Evolutionary conservation across 2,797 vertebrate species (phyloP), one percentile per base, ranked within the genome.

Genomic region (Oophaga sylvatica): DNA sequence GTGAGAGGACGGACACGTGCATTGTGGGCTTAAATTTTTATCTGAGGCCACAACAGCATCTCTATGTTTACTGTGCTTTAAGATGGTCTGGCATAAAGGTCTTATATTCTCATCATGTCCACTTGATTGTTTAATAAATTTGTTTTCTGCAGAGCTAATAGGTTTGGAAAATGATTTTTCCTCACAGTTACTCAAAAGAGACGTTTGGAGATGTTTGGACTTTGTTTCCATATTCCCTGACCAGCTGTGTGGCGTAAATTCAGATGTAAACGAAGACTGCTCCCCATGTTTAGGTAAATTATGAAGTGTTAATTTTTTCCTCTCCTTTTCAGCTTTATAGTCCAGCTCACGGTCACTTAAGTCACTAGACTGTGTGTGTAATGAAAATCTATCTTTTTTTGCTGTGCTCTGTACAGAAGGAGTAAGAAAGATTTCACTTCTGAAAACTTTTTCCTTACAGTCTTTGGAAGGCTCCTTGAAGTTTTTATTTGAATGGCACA

Each of bases 341-440:
- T 97, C 97, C 91, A 96, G 95, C 0, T 97, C 97, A 90, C 97
- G 95, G 91, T 99, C 97, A 13, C 98, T 97, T 85, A 99, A 97
- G 0, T 97, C 96, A 84, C 95, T 95, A 0, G 95, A 94, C 19
- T 96, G 94, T 0, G 92, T 90, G 45, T 96, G 97, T 88, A 98
- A 97, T 0, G 90, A 88, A 3, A 92, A 88, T 3, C 94, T 88
- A 41, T 97, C 96, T 78, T 95, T 95, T 85, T 96, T 96, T 86
- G 95, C 86, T 3, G 95, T 92, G 57, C 95, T 93, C 4, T 94
- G 89, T 10, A 83, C 8, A 12, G 56, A 41, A 35, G 82, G 35
- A n/a, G 31, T 45, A 45, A 70, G 26, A n/a, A 95, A 90, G 22
- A 93, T 91, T 57, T 95, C 96, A 0, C 92, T 91, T 13, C 95